Base-by-base conservation (phyloP, 2,797 vertebrate genomes). In the Sebastes steindachneri region DNA sequence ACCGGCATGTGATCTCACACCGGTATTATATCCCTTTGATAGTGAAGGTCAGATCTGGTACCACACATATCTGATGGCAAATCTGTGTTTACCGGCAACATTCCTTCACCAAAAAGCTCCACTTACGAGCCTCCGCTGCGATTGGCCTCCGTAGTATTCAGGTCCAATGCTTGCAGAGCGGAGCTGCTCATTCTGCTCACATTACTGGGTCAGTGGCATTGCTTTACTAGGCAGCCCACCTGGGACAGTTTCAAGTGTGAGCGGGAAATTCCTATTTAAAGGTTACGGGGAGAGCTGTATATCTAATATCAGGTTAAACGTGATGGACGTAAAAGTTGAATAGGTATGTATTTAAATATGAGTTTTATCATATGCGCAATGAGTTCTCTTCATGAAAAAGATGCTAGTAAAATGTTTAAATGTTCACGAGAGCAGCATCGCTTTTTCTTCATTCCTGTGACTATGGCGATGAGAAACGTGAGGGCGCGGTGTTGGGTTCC, bases 401-500 rank as follows among this genome's bases (percentile, higher is more conserved):
- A 9, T 26, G 10, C 3, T 1, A 35, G 23, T 28, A 68, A 51
- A 53, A 76, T 17, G 5, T 37, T 25, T 33, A 21, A 53, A 31
- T 31, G 68, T 28, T 68, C 4, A 15, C 33, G 57, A 80, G 63
- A 82, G 60, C 41, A 54, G 33, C 55, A 71, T 69, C 9, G 4
- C 2, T 3, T 63, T 51, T 73, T 68, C 78, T 86, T 77, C 75
- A 57, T 82, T 78, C 60, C 77, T 83, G 45, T 29, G 81, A 83
- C 90, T 80, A 74, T 31, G 81, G 81, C 21, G 73, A 82, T 85
- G 90, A 92, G 91, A 93, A 93, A 92, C 82, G 82, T 87, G 83
- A 93, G 86, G 93, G 88, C 4, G 68, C 81, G 82, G 94, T 95
- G 89, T 95, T 90, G 88, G 89, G 93, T 96, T 96, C 86, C 90